These are phyloP conservation scores for Toxostoma redivivum DNA, from an alignment of 2,113 vertebrate species.

Conservation along the genomic window DNA sequence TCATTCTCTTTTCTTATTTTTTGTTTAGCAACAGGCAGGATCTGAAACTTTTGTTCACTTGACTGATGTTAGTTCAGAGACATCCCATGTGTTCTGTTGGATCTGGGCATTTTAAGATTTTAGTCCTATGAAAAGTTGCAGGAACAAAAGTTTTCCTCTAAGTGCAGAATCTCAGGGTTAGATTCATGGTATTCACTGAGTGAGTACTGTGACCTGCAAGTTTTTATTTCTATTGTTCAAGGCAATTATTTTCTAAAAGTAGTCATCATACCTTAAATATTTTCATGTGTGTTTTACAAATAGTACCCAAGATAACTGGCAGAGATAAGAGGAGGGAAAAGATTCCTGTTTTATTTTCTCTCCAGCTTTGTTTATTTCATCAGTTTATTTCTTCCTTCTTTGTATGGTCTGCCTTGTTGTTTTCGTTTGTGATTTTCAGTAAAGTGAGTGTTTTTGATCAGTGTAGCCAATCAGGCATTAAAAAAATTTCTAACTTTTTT, in stretches of 20 bases:
- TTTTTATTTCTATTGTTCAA: not conserved
- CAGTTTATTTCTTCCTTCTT: not conserved
- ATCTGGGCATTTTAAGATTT: not conserved
- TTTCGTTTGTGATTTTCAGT: not conserved
- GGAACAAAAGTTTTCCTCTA: not conserved
- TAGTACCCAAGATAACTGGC: not conserved
- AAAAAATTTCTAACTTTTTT: not conserved
- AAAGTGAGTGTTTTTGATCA: not conserved
- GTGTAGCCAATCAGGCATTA: not conserved
- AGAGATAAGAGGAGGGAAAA: not conserved
- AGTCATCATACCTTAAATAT: not conserved
- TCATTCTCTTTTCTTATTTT: not conserved
- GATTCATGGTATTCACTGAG: not conserved
- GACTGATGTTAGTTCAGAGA: not conserved
- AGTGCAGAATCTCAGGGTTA: not conserved
- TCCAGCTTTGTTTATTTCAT: not conserved
- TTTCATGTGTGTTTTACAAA: not conserved
- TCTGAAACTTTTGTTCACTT: not conserved
- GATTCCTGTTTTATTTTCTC: not conserved
- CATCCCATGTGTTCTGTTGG: not conserved
- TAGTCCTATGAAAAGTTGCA: not conserved
- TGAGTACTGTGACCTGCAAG: not conserved
- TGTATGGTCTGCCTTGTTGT: not conserved
- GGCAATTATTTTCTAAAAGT: not conserved
- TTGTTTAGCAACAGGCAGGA: not conserved